Evolutionary conservation across 2,113 vertebrate genomes (phyloP), one percentile per base, ranked within the genome.

Genomic region (Oreochromis aureus): DNA sequence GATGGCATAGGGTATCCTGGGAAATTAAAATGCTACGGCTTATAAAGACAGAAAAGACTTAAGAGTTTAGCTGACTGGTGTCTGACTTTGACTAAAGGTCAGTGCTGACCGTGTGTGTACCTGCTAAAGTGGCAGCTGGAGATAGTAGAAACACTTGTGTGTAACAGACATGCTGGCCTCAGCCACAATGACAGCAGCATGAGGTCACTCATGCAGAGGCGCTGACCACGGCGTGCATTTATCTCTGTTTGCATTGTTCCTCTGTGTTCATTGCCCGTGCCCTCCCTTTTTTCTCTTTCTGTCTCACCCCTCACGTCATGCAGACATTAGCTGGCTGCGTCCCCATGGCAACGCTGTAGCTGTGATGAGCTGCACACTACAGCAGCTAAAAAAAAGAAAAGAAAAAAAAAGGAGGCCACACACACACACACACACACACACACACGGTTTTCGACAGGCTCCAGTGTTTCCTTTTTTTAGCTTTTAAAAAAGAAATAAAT

Each of bases 101-200:
- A 46, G 12, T 5, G 80, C 81, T 13, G 16, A 51, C 30, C 46
- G 15, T 19, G 36, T 51, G 30, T 46, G 66, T 87, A 53, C 27
- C 73, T 78, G 46, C 82, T 86, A 30, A 44, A 46, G 83, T 9
- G 56, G 81, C 85, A 88, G 82, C 86, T 44, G 73, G 73, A 80
- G 59, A 79, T 46, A 54, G 79, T 55, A 76, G 87, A 71, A 53
- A 84, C 30, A 3, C 59, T 44, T 86, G 56, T 90, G 71, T 84
- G 86, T 82, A 66, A 80, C 59, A 89, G 85, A 90, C 90, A 69
- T 91, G 95, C 58, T 92, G 63, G 54, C 85, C 84, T 94, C 94
- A 88, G 92, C 93, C 81, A 66, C 91, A 85, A 81, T 81, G 54
- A 89, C 92, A 89, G 89, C 86, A 82, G 82, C 13, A 59, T 58